Evolutionary conservation across 2,797 vertebrate genomes (phyloP).

Genomic region (Argyrosomus regius): DNA sequence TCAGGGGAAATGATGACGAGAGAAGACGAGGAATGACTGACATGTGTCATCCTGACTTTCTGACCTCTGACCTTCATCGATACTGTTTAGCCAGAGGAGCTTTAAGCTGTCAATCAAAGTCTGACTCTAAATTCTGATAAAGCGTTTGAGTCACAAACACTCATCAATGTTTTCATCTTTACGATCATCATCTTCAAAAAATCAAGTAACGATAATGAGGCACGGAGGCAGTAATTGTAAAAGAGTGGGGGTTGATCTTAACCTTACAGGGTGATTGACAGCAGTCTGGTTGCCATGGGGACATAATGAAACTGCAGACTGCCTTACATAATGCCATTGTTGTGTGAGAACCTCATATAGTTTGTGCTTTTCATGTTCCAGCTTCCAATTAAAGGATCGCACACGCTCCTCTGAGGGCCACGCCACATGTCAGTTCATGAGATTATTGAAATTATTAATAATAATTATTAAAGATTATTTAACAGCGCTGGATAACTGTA

Average conservation of each 20-base stretch:
- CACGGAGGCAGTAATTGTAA: constrained; percentile 14
- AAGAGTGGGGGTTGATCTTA: constrained; percentile 31
- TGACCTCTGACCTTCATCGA: constrained; percentile 44
- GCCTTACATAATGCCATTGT: constrained; percentile 32
- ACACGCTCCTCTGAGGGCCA: neutral
- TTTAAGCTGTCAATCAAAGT: neutral
- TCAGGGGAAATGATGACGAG: constrained; percentile 14
- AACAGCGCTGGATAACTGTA: neutral
- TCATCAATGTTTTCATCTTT: neutral
- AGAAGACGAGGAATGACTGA: neutral
- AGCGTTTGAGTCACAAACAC: neutral
- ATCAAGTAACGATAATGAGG: constrained; percentile 5
- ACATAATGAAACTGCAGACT: constrained; percentile 49
- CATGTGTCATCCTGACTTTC: neutral
- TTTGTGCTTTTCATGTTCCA: neutral
- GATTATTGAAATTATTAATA: neutral
- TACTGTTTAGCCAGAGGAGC: neutral
- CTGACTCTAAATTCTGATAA: neutral
- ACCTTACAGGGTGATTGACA: constrained; percentile 65
- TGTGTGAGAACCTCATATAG: constrained; percentile 21
- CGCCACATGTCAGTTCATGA: neutral
- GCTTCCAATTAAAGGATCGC: constrained; percentile 14
- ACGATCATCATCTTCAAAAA: neutral
- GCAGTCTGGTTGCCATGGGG: constrained; percentile 52
- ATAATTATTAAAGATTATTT: no score